phyloP scores from a whole-genome alignment of 2,888 invertebrate genomes.

The Kuschelorhynchus macadamiae region DNA sequence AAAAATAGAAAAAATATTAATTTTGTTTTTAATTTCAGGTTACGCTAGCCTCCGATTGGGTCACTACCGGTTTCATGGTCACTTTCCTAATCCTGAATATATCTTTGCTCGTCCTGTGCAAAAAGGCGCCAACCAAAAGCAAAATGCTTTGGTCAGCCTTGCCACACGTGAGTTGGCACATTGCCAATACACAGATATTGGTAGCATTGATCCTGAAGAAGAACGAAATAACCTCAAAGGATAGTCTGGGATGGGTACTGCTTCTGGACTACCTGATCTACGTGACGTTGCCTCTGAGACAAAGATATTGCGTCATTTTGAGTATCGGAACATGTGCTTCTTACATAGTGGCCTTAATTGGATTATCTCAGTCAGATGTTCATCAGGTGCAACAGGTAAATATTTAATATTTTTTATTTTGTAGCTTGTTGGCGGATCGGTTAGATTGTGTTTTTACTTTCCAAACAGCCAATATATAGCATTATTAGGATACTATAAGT shows the following conservation, averaged over 20 bases:
- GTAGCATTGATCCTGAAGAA: conserved; percentile 75
- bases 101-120: conserved; percentile 21
- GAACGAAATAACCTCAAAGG: conserved; percentile 74
- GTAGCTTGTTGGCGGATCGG: too few relatives aligned
- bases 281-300: conserved; percentile 79
- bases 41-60: conserved; percentile 12
- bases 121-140: conserved; percentile 21
- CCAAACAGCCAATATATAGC: too few relatives aligned
- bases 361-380: conserved; percentile 71
- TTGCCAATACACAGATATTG: conserved; percentile 75
- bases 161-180: conserved; percentile 77
- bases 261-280: conserved; percentile 81
- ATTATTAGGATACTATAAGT: too few relatives aligned
- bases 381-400: conserved; percentile 71
- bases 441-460: too few relatives aligned
- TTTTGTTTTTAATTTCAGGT: conserved; percentile 28
- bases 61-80: conserved; percentile 16
- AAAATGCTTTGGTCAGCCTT: conserved; percentile 71
- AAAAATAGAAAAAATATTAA: too few relatives aligned
- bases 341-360: conserved; percentile 74
- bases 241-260: conserved; percentile 81
- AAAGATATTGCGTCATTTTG: conserved; percentile 75
- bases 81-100: conserved; percentile 28
- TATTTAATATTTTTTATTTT: too few relatives aligned
- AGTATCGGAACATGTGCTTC: conserved; percentile 75